phyloP scores from a whole-genome alignment of 2,113 vertebrate genomes.

The Poecilia latipinna region DNA sequence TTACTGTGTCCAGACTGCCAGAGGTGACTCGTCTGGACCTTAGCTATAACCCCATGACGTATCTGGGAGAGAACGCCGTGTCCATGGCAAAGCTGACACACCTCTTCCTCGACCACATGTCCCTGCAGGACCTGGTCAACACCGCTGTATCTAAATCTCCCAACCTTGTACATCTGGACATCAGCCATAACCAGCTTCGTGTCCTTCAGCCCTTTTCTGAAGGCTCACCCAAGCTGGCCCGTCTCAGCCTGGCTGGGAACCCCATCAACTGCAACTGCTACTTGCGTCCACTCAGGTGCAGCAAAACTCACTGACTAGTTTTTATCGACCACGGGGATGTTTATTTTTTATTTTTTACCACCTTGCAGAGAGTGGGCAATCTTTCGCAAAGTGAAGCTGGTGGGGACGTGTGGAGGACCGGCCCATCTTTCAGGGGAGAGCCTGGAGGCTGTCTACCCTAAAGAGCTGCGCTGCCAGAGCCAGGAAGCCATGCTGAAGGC shows the following conservation, averaged over 20 bases:
- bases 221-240: slow-evolving; percentile 75
- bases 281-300: slow-evolving; percentile 82
- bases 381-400: slow-evolving; percentile 70
- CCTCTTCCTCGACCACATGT: slow-evolving; percentile 87
- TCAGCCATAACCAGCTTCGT: slow-evolving; percentile 88
- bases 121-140: slow-evolving; percentile 87
- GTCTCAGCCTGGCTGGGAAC: slow-evolving; percentile 86
- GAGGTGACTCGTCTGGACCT: slow-evolving; percentile 84
- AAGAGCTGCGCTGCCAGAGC: slow-evolving; percentile 84
- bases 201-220: slow-evolving; percentile 82
- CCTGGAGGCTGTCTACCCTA: slow-evolving; percentile 82
- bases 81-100: slow-evolving; percentile 87
- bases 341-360: neutral
- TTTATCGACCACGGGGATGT: neutral
- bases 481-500: slow-evolving; percentile 75
- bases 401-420: slow-evolving; percentile 83
- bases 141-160: slow-evolving; percentile 84
- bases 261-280: slow-evolving; percentile 90
- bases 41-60: slow-evolving; percentile 92
- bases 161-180: slow-evolving; percentile 83
- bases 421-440: slow-evolving; percentile 80
- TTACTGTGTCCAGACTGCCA: slow-evolving; percentile 70
- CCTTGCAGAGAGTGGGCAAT: slow-evolving; percentile 81
- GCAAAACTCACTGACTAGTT: neutral
- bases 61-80: slow-evolving; percentile 85